phyloP scores from a whole-genome alignment of 2,113 vertebrate genomes.

The Carollia perspicillata region DNA sequence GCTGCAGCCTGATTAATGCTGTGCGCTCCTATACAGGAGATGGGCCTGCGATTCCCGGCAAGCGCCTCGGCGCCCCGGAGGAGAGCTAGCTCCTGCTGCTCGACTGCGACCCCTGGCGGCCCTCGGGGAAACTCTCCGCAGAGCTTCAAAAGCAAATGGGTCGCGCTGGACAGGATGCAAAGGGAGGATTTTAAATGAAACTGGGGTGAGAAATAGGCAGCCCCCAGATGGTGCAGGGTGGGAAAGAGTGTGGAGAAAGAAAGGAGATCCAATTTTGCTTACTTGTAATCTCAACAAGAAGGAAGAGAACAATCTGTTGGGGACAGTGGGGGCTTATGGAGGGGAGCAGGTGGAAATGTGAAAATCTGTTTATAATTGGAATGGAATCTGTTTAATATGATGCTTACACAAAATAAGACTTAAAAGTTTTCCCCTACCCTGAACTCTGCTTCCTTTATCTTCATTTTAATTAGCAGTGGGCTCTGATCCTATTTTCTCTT shows the following conservation, averaged over 20 bases:
- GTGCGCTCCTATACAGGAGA: not conserved
- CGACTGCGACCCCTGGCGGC: constrained; percentile 70
- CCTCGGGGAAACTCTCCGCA: not conserved
- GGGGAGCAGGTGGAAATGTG: constrained; percentile 22
- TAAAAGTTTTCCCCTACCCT: not conserved
- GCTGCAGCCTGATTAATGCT: constrained; percentile 50
- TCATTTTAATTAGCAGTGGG: constrained; percentile 19
- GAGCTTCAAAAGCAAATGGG: not conserved
- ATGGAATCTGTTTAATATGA: constrained; percentile 46
- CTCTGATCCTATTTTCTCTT: constrained; percentile 3
- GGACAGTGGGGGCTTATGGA: not conserved
- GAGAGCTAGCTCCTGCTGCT: not conserved
- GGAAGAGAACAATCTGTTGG: constrained; percentile 40
- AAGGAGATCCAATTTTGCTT: constrained; percentile 33
- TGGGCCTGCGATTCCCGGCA: not conserved
- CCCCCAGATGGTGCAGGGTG: constrained; percentile 29
- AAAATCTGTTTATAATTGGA: constrained; percentile 55
- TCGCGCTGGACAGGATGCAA: not conserved
- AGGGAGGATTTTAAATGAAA: not conserved
- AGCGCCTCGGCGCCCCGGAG: not conserved
- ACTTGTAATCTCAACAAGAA: constrained; percentile 46
- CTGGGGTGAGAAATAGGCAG: not conserved
- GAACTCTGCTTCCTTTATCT: constrained; percentile 11
- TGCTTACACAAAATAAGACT: constrained; percentile 51
- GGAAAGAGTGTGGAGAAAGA: not conserved